A percentile compares a stretch with the other conserved stretches of the same genome.
phyloP scores from a whole-genome alignment of 2,888 invertebrate species.

The Branchellion lobata region DNA sequence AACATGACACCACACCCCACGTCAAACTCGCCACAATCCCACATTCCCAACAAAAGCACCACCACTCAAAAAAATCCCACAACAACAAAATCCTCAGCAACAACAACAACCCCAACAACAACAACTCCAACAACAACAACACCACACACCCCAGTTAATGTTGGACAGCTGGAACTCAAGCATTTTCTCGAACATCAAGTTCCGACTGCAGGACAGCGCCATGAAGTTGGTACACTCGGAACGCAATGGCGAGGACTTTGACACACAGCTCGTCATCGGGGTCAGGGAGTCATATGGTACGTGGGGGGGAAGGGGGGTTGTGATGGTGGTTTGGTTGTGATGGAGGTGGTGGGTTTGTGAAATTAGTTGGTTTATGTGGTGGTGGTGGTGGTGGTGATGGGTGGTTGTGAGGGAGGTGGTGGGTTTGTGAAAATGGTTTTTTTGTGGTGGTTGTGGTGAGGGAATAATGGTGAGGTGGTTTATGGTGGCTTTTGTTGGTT shows the following conservation, averaged over 20 bases:
- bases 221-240: conserved; percentile 96
- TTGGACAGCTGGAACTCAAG: conserved; percentile 96
- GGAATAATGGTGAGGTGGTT: no score
- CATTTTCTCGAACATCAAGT: conserved; percentile 92
- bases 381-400: not conserved
- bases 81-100: no score
- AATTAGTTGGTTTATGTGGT: no score
- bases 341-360: no score
- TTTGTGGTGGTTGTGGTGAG: no score
- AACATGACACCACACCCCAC: no score
- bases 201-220: conserved; percentile 75
- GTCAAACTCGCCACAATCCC: no score
- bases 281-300: conserved; percentile 93
- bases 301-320: conserved; percentile 50
- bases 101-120: no score
- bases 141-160: conserved; percentile 73
- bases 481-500: not conserved
- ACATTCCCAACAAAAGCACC: no score
- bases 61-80: no score
- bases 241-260: conserved; percentile 94
- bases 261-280: conserved; percentile 93
- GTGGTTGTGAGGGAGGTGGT: not conserved
- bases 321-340: not conserved
- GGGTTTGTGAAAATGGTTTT: not conserved
- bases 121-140: conserved; percentile 13